Conservation (phyloP, 2,797 vertebrate genomes). For the Pipistrellus nathusii region DNA sequence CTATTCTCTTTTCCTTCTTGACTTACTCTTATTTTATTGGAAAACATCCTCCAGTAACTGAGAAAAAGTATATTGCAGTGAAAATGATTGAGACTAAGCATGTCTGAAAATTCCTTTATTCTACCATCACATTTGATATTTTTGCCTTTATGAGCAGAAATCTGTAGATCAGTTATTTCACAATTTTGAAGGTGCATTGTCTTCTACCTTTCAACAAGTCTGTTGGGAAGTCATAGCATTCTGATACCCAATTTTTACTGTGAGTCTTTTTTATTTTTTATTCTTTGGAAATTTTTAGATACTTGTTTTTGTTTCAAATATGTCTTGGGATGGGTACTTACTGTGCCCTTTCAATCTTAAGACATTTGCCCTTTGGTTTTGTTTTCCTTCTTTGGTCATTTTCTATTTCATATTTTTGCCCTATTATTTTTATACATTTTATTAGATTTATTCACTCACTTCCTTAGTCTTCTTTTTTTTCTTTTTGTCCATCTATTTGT, state of each 20-base stretch:
- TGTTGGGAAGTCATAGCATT: neutral
- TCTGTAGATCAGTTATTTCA: neutral
- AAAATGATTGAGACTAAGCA: neutral
- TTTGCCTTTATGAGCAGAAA: conserved; percentile 7
- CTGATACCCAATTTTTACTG: neutral
- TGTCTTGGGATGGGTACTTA: neutral
- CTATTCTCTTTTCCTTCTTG: neutral
- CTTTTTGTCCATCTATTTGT: neutral
- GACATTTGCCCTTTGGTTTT: neutral
- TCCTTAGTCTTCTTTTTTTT: neutral
- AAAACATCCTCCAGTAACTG: neutral
- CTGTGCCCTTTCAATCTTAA: neutral
- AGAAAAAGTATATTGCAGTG: neutral
- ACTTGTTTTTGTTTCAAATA: neutral
- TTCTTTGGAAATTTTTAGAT: neutral
- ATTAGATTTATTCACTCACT: neutral
- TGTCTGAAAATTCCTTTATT: neutral
- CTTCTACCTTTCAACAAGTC: neutral
- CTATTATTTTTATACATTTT: neutral
- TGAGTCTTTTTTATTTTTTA: neutral
- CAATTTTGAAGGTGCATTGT: neutral
- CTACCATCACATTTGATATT: neutral
- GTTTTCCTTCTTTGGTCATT: neutral
- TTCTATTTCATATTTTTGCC: neutral
- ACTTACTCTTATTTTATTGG: conserved; percentile 7